Evolutionary conservation across 64 coral and sea anemone genomes (phyloP), one percentile per base, ranked within the genome.

Genomic region (Actinia tenebrosa): DNA sequence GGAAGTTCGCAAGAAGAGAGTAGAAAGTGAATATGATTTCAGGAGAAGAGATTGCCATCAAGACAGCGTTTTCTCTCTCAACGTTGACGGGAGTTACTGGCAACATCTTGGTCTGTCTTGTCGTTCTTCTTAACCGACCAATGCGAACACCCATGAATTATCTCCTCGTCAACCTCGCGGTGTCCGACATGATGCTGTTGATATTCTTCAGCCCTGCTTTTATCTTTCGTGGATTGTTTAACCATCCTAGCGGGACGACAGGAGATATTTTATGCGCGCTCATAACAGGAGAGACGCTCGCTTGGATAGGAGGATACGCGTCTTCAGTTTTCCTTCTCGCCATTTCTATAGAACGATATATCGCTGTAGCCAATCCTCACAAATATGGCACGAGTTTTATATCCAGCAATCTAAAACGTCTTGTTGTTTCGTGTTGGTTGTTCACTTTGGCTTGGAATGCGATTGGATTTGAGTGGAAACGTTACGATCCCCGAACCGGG

Each of bases 101-200:
- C 10, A 91, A 91, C 83, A 46, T 71, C 14, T 16, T 91, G 68
- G 89, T 58, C 13, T 58, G 56, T 58, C 56, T 58, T 5, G 56
- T 58, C 56, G 56, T 58, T 58, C 56, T 58, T 86, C 45, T 91
- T 45, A 86, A 86, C 69, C 78, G 71, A 47, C 30, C 47, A 14
- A 86, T 91, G 83, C 53, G 89, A 60, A 91, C 71, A 55, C 45
- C 89, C 4, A 91, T 91, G 89, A 91, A 91, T 68, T 85, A 86
- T n/a, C 64, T 91, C 37, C 83, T 91, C 10, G 89, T 91, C 18
- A 91, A 60, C 56, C 69, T 91, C 15, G 89, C 89, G 8, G 63
- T 83, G 7, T 83, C 89, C 15, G 89, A 91, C 37, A 60, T 91
- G 72, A 58, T 58, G 56, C 15, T 58, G 56, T 58, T 58, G 56